These are phyloP conservation scores for Rhopalosiphum padi DNA, from an alignment of 1,140 invertebrate species.

Conservation along the genomic window DNA sequence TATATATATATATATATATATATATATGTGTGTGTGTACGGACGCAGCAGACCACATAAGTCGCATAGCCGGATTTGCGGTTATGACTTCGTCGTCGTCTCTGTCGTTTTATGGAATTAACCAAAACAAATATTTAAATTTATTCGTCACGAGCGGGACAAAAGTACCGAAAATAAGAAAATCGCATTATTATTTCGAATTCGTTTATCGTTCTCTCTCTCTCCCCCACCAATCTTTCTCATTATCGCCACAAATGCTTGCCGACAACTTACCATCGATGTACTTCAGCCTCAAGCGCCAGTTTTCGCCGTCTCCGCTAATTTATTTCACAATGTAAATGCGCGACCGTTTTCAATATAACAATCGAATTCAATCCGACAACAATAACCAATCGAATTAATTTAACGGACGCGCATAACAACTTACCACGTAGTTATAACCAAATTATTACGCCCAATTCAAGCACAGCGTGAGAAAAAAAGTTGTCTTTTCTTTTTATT, in stretches of 20 bases:
- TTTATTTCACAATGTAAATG: not conserved
- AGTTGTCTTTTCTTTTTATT: not conserved
- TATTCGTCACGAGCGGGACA: not conserved
- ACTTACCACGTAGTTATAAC: not conserved
- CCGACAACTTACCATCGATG: too few relatives aligned
- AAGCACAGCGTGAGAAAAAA: not conserved
- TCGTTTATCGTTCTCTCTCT: not conserved
- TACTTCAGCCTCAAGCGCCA: not conserved
- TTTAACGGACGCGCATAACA: not conserved
- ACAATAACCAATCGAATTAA: not conserved
- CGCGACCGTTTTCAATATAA: not conserved
- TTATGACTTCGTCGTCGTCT: not conserved
- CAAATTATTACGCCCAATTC: not conserved
- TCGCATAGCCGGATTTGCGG: not conserved
- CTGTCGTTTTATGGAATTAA: not conserved
- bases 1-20: too few relatives aligned
- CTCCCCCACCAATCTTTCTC: too few relatives aligned
- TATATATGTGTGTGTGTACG: not conserved
- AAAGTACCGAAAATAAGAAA: constrained; percentile 1
- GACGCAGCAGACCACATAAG: not conserved
- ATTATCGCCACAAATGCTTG: not conserved
- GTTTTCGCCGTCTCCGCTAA: not conserved
- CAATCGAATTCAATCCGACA: not conserved
- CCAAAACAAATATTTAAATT: constrained; percentile 13
- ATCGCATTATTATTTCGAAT: not conserved